A percentile compares a stretch with the other conserved stretches of the same genome.
These are phyloP conservation scores for Dicycla oo DNA, from an alignment of 2,888 invertebrate species.

Conservation along the genomic window DNA sequence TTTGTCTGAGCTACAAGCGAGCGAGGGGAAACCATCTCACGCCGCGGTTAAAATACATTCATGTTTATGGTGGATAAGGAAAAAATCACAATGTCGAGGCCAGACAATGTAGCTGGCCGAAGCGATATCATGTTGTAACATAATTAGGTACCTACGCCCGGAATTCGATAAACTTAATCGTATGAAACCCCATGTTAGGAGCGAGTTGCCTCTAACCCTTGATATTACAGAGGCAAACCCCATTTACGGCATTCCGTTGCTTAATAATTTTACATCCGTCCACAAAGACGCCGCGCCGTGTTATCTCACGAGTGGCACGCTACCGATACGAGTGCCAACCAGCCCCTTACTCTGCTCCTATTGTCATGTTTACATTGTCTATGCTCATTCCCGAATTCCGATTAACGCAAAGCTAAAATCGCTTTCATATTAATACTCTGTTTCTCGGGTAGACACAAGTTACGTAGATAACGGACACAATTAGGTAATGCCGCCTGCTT, in stretches of 20 bases:
- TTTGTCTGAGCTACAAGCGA: constrained; percentile 71
- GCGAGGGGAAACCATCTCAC: constrained; percentile 67
- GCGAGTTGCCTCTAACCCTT: constrained; percentile 74
- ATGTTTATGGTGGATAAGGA: constrained; percentile 60
- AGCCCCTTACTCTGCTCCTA: constrained; percentile 82
- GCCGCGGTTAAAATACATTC: constrained; percentile 64
- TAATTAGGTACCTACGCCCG: constrained; percentile 69
- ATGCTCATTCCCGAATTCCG: constrained; percentile 87
- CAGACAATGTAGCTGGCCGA: constrained; percentile 53
- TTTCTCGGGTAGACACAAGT: constrained; percentile 56
- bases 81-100: constrained; percentile 59
- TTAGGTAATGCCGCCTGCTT: constrained; percentile 54
- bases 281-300: constrained; percentile 85
- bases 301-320: constrained; percentile 88
- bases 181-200: constrained; percentile 70
- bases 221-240: constrained; percentile 77
- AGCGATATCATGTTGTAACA: constrained; percentile 63
- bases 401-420: constrained; percentile 83
- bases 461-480: constrained; percentile 54
- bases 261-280: constrained; percentile 87
- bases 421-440: constrained; percentile 72
- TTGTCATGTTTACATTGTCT: constrained; percentile 90
- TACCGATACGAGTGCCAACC: constrained; percentile 84
- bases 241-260: constrained; percentile 82
- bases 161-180: constrained; percentile 76